Conservation (phyloP, 1,140 invertebrate species). For the Diachasma alloeum region DNA sequence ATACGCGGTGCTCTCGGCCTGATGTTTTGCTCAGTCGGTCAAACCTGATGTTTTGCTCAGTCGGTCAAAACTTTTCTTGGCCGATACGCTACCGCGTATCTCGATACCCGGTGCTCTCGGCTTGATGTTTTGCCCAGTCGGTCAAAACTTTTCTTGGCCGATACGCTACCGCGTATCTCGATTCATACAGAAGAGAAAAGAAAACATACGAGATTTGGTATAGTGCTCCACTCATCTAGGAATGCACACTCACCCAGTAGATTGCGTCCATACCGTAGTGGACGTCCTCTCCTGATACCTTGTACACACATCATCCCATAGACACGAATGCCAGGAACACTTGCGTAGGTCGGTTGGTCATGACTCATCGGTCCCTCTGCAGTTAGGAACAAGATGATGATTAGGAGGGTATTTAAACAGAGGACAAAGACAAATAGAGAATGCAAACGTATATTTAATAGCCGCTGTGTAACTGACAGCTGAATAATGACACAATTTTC, state of each 20-base stretch:
- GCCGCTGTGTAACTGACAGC: neutral
- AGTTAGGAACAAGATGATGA: conserved; percentile 19
- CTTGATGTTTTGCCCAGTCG: no score
- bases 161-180: no score
- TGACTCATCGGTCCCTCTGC: conserved; percentile 92
- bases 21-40: no score
- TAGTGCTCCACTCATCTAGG: neutral
- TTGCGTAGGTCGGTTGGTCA: conserved; percentile 91
- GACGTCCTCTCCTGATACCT: conserved; percentile 62
- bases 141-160: no score
- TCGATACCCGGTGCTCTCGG: no score
- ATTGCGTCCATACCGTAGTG: conserved; percentile 63
- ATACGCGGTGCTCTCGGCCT: no score
- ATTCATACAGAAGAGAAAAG: no score
- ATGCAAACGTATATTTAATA: neutral
- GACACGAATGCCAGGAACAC: conserved; percentile 89
- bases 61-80: no score
- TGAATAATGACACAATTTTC: neutral
- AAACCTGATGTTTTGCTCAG: no score
- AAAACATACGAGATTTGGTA: no score
- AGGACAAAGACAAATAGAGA: neutral
- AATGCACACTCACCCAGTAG: conserved; percentile 50
- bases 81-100: no score
- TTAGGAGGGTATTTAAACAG: neutral
- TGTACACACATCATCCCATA: conserved; percentile 93